phyloP scores from a whole-genome alignment of 2,113 vertebrate species.

The Aix galericulata region DNA sequence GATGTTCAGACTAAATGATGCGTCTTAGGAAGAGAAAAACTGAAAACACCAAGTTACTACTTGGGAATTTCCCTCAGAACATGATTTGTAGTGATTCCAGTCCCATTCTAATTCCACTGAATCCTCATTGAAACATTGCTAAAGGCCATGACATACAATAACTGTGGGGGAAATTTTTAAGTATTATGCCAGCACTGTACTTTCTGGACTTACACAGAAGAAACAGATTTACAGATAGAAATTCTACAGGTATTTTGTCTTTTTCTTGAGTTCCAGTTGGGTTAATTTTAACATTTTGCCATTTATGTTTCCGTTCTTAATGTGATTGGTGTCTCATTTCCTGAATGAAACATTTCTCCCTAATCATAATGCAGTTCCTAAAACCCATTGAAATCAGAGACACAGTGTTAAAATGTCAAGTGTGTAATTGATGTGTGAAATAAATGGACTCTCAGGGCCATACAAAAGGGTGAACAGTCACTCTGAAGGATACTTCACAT shows the following conservation, averaged over 20 bases:
- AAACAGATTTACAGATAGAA: background rate
- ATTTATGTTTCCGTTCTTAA: slow-evolving; percentile 50
- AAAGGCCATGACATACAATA: background rate
- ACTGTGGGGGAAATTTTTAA: background rate
- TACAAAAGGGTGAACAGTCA: background rate
- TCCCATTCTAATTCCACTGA: background rate
- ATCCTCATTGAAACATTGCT: background rate
- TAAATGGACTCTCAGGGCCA: slow-evolving; percentile 52
- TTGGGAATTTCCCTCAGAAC: background rate
- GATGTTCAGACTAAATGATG: background rate
- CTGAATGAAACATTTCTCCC: slow-evolving; percentile 34
- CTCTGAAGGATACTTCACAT: slow-evolving; percentile 14
- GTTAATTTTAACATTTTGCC: background rate
- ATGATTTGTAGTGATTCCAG: background rate
- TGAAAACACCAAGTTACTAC: background rate
- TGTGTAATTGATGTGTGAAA: slow-evolving; percentile 57
- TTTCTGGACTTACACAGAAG: background rate
- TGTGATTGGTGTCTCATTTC: slow-evolving; percentile 15
- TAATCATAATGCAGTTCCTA: slow-evolving; percentile 50
- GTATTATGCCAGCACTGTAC: background rate
- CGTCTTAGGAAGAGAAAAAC: background rate
- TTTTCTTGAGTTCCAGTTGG: background rate
- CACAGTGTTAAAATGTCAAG: slow-evolving; percentile 61
- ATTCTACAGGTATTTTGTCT: background rate
- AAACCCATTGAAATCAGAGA: slow-evolving; percentile 67